phyloP scores from a whole-genome alignment of 2,797 vertebrate genomes.

The Harpia harpyja region DNA sequence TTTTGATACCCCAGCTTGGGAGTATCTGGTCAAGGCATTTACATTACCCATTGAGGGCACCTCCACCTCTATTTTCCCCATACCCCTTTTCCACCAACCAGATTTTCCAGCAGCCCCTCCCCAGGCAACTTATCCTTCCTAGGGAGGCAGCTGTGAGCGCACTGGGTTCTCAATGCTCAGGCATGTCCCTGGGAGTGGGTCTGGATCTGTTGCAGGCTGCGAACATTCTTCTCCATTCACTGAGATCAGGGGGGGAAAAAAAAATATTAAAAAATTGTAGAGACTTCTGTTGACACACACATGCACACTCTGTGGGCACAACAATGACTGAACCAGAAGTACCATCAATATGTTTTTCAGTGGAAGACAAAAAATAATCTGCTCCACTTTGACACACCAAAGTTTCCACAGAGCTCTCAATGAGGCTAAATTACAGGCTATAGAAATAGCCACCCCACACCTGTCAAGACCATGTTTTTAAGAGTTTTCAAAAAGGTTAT shows the following conservation, averaged over 20 bases:
- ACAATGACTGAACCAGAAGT: neutral
- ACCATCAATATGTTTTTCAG: fast-evolving
- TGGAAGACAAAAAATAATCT: neutral
- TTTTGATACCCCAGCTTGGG: neutral
- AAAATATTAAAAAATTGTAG: neutral
- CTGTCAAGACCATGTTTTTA: neutral
- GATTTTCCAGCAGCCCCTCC: neutral
- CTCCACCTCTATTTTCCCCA: neutral
- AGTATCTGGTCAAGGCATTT: neutral
- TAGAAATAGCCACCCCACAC: neutral
- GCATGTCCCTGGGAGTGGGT: fast-evolving
- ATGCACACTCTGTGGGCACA: fast-evolving
- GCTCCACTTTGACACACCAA: neutral
- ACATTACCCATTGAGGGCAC: neutral
- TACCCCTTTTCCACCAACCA: neutral
- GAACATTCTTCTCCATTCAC: neutral
- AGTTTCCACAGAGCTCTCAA: neutral
- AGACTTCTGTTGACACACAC: neutral
- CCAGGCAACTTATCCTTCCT: neutral
- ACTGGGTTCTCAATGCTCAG: fast-evolving
- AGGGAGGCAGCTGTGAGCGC: fast-evolving
- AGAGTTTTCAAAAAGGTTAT: neutral
- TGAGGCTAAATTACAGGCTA: neutral
- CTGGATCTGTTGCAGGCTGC: neutral
- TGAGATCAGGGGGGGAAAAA: fast-evolving